These are phyloP conservation scores for Andricus quercusramuli DNA, from an alignment of 2,888 invertebrate genomes.

Conservation along the genomic window DNA sequence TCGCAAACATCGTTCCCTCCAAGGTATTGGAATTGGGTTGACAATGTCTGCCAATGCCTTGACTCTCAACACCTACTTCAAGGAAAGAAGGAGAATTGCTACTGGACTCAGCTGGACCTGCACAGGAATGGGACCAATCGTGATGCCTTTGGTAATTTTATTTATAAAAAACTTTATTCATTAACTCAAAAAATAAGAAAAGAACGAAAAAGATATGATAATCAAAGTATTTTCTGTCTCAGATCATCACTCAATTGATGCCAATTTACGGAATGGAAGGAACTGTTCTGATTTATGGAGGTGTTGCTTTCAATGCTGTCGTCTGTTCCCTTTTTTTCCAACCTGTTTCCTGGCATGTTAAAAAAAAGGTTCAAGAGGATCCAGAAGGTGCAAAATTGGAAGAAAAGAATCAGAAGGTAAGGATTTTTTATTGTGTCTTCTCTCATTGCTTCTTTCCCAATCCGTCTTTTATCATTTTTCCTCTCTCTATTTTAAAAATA, in stretches of 20 bases:
- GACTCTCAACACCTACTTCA: slow-evolving; percentile 88
- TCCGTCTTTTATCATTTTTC: too few relatives aligned
- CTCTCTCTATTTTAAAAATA: background rate
- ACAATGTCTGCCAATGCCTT: slow-evolving; percentile 85
- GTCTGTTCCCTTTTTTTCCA: slow-evolving; percentile 85
- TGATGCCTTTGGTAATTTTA: slow-evolving; percentile 81
- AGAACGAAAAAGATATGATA: background rate
- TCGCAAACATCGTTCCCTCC: slow-evolving; percentile 56
- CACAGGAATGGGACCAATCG: slow-evolving; percentile 86
- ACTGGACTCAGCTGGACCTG: slow-evolving; percentile 87
- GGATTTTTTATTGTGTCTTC: background rate
- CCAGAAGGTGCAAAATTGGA: slow-evolving; percentile 43
- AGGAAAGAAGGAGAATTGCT: slow-evolving; percentile 84
- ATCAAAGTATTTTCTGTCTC: too few relatives aligned
- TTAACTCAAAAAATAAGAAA: slow-evolving; percentile 14
- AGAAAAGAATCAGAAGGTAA: slow-evolving; percentile 43
- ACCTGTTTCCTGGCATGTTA: slow-evolving; percentile 87
- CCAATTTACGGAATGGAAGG: slow-evolving; percentile 83
- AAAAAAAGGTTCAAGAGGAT: slow-evolving; percentile 72
- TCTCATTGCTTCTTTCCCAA: background rate
- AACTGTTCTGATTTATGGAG: slow-evolving; percentile 84
- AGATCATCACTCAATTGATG: slow-evolving; percentile 84
- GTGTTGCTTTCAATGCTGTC: slow-evolving; percentile 84
- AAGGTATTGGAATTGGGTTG: slow-evolving; percentile 84
- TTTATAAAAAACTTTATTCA: background rate